Conservation (phyloP, 2,888 invertebrate species). For the Alloscopus bannaensis region DNA sequence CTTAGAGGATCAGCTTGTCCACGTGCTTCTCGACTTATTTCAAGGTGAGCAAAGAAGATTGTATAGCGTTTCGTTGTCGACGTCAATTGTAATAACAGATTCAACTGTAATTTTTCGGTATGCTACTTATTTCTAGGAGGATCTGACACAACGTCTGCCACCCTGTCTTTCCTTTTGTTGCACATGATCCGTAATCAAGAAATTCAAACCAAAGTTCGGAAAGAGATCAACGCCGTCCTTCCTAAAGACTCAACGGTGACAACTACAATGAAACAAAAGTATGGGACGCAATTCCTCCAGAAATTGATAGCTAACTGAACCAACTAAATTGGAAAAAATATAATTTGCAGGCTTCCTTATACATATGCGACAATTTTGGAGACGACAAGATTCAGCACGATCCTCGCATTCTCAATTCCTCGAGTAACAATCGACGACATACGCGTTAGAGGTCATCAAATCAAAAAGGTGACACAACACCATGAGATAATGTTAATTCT, state of each 20-base stretch:
- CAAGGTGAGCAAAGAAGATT: neutral
- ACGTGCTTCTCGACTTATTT: neutral
- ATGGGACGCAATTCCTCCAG: too few relatives aligned
- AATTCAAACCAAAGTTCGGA: neutral
- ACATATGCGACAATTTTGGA: neutral
- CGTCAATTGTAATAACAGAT: constrained; percentile 19
- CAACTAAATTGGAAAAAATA: too few relatives aligned
- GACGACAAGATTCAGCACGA: neutral
- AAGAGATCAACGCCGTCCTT: neutral
- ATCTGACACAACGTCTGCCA: constrained; percentile 5
- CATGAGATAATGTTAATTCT: too few relatives aligned
- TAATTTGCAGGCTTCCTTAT: constrained; percentile 1
- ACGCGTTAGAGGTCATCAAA: neutral
- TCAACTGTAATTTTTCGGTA: constrained; percentile 23
- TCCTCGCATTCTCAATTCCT: neutral
- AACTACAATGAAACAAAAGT: neutral
- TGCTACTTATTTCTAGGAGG: constrained; percentile 38
- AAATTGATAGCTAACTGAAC: too few relatives aligned
- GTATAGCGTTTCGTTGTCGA: too few relatives aligned
- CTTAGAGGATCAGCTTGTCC: neutral
- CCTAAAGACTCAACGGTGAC: neutral
- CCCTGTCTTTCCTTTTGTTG: neutral
- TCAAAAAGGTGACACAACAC: too few relatives aligned
- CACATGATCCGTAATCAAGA: neutral
- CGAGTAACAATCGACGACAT: neutral